These are phyloP conservation scores for Seriola quinqueradiata DNA, from an alignment of 2,113 vertebrate genomes.

Conservation along the genomic window DNA sequence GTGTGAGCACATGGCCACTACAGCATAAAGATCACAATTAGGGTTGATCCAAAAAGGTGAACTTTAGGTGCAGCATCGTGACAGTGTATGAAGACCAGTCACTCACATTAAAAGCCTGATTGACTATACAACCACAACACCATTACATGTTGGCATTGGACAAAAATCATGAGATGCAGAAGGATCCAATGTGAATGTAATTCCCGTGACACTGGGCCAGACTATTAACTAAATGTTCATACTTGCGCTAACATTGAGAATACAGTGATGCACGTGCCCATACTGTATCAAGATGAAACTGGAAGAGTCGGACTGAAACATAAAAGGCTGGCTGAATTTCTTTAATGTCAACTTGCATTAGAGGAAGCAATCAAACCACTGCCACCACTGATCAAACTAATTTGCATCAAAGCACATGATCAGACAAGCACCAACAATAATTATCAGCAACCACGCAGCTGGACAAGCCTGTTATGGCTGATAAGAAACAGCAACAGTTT, in stretches of 20 bases:
- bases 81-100: too few relatives aligned
- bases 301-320: conserved; percentile 6
- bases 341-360: background rate
- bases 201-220: too few relatives aligned
- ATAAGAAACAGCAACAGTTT: background rate
- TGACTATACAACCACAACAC: too few relatives aligned
- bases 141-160: too few relatives aligned
- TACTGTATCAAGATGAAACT: background rate
- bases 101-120: too few relatives aligned
- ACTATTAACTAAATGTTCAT: background rate
- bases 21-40: background rate
- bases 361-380: background rate
- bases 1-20: background rate
- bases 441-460: background rate
- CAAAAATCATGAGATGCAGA: background rate
- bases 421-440: background rate
- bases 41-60: background rate
- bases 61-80: background rate
- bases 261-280: background rate
- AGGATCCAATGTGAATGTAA: background rate
- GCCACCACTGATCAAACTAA: conserved; percentile 3
- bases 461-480: background rate
- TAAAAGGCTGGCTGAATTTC: background rate
- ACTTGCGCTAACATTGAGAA: background rate
- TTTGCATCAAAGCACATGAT: conserved; percentile 14